A percentile compares a stretch with the other conserved stretches of the same genome.
phyloP scores from a whole-genome alignment of 2,888 invertebrate genomes.

The Bembecia ichneumoniformis region DNA sequence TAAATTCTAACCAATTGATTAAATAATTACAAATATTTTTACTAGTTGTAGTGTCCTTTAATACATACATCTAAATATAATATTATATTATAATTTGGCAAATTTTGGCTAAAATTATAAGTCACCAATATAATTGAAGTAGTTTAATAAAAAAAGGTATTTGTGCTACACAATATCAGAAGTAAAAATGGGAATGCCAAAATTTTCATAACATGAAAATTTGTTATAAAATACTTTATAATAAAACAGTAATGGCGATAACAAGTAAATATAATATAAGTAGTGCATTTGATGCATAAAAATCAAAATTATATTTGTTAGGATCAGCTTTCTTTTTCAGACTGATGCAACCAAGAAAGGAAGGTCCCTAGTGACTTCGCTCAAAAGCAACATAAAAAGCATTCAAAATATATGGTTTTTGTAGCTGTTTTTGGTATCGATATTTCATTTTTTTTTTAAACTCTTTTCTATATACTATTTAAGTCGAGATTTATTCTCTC shows the following conservation, averaged over 20 bases:
- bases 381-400: no score
- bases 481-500: no score
- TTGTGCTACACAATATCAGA: not conserved
- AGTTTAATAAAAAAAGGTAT: constrained; percentile 4
- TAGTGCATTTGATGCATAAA: constrained; percentile 50
- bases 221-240: constrained; percentile 46
- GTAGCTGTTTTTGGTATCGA: no score
- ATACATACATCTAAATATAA: constrained; percentile 11
- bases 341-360: no score
- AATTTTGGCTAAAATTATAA: constrained; percentile 62
- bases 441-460: no score
- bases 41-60: constrained; percentile 32
- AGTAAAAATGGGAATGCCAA: constrained; percentile 2
- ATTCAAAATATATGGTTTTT: no score
- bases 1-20: constrained; percentile 25
- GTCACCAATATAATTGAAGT: constrained; percentile 14
- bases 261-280: constrained; percentile 10
- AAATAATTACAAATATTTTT: constrained; percentile 25
- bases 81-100: constrained; percentile 44
- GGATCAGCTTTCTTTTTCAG: not conserved
- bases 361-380: no score
- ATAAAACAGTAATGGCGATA: constrained; percentile 20
- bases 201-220: constrained; percentile 6
- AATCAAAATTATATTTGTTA: constrained; percentile 5
- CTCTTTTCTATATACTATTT: no score